Percentiles rank a stretch among this genome's conserved stretches.
Conservation (phyloP, 2,797 vertebrate genomes). For the Sciurus carolinensis region DNA sequence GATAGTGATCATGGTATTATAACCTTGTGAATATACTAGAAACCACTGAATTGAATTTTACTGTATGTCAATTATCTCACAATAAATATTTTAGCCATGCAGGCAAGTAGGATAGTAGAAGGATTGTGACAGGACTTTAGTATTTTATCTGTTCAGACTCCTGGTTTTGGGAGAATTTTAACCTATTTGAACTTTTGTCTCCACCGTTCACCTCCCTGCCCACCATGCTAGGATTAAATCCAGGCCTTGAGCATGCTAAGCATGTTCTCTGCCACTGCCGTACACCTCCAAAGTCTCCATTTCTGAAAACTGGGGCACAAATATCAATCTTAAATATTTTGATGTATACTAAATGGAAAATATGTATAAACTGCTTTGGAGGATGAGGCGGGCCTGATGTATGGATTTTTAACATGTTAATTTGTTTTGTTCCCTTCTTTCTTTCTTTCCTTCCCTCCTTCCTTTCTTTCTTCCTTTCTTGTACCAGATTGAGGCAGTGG, state of each 20-base stretch:
- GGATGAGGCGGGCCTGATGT: neutral
- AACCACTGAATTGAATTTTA: neutral
- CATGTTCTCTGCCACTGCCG: neutral
- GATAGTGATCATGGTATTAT: neutral
- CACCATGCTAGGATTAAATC: neutral
- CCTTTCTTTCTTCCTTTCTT: neutral
- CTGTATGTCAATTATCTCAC: neutral
- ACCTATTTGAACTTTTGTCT: slow-evolving; percentile 10
- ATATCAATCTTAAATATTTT: neutral
- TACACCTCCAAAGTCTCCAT: neutral
- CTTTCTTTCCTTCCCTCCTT: neutral
- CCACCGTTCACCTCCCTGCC: too few relatives aligned
- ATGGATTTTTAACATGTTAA: neutral
- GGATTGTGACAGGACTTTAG: neutral
- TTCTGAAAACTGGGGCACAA: neutral
- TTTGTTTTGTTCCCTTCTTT: neutral
- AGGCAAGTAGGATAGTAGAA: neutral
- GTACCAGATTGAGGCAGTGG: neutral
- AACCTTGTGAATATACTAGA: slow-evolving; percentile 1
- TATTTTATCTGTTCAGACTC: neutral
- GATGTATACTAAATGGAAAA: neutral
- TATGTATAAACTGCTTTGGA: neutral
- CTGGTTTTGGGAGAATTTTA: slow-evolving; percentile 4
- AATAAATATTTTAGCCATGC: neutral
- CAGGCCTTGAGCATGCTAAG: neutral